phyloP scores from a whole-genome alignment of 64 coral and sea anemone species.

The Dendronephthya gigantea region DNA sequence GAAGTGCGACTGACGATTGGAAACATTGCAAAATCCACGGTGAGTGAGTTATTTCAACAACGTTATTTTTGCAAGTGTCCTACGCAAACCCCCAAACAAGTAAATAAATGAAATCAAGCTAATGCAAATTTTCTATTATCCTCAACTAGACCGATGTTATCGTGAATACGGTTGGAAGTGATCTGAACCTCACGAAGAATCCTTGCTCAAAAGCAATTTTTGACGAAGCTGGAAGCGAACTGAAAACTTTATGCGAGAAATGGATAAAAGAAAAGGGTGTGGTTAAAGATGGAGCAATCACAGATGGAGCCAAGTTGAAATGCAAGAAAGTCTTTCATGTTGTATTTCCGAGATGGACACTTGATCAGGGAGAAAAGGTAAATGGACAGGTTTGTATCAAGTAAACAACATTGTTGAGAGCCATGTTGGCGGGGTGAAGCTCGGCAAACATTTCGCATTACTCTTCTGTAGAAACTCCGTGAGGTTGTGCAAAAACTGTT shows the following conservation, averaged over 20 bases:
- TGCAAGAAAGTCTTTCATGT: slow-evolving; percentile 11
- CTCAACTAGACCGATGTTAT: not conserved
- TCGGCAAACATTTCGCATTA: not conserved
- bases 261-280: not conserved
- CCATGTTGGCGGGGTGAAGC: no score
- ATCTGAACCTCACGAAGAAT: not conserved
- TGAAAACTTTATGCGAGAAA: not conserved
- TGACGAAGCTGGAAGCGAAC: not conserved
- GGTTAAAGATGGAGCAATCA: not conserved
- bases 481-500: not conserved
- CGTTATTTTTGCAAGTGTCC: no score
- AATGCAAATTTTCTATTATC: not conserved
- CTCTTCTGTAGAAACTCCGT: not conserved
- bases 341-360: not conserved
- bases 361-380: slow-evolving; percentile 2
- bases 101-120: not conserved
- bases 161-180: not conserved
- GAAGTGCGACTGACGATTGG: not conserved
- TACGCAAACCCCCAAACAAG: no score
- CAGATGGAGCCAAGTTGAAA: not conserved
- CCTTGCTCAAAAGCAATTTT: slow-evolving; percentile 1
- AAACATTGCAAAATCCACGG: not conserved
- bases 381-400: no score
- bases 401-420: no score
- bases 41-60: not conserved